phyloP scores from a whole-genome alignment of 2,888 invertebrate genomes.

The Latrodectus hesperus region DNA sequence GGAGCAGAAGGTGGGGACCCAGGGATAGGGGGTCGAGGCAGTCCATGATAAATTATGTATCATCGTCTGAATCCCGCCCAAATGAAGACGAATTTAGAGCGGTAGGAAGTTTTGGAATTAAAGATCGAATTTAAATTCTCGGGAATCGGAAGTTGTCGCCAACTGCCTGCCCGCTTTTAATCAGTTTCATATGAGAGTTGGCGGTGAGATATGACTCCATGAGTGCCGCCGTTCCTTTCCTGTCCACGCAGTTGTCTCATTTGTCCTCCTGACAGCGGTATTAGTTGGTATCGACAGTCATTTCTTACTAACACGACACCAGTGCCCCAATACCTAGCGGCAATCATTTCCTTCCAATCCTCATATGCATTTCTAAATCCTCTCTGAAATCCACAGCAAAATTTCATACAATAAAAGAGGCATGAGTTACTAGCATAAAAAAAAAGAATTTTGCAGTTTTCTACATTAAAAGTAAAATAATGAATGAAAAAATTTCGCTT shows the following conservation, averaged over 20 bases:
- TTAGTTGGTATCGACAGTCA: too few relatives aligned
- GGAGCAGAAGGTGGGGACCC: neutral
- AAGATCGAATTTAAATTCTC: conserved; percentile 65
- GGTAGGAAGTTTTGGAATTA: conserved; percentile 52
- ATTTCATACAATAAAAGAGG: too few relatives aligned
- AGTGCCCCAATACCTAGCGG: too few relatives aligned
- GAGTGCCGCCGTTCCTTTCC: neutral
- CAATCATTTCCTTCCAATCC: too few relatives aligned
- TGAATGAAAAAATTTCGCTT: too few relatives aligned
- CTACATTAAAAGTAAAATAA: too few relatives aligned
- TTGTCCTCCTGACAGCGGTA: neutral
- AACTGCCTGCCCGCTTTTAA: neutral
- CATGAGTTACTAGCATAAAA: too few relatives aligned
- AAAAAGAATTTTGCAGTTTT: too few relatives aligned
- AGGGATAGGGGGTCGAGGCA: neutral
- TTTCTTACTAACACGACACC: too few relatives aligned
- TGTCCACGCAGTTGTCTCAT: neutral
- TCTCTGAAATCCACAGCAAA: too few relatives aligned
- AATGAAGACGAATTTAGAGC: conserved; percentile 65
- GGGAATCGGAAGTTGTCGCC: conserved; percentile 37
- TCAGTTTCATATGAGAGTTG: neutral
- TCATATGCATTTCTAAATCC: too few relatives aligned
- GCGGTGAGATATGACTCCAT: neutral
- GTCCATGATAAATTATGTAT: conserved; percentile 66
- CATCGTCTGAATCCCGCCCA: conserved; percentile 61